Evolutionary conservation across 2,113 vertebrate genomes (phyloP).

Genomic region (Solea solea): DNA sequence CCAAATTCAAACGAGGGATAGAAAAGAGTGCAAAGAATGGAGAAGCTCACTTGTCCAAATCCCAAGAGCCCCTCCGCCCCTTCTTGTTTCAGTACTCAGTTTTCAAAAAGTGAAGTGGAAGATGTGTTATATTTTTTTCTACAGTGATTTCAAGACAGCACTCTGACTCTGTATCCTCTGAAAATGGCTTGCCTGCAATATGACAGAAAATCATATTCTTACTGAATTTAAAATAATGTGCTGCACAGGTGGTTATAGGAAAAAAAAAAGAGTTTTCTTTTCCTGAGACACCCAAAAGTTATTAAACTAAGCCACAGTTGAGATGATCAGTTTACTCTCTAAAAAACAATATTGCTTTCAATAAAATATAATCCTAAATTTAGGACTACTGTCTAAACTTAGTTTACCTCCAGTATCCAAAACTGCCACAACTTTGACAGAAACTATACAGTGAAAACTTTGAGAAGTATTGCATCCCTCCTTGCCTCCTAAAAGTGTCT

Average conservation of each 20-base stretch:
- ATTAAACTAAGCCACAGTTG: conserved; percentile 2
- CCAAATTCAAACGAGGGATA: conserved; percentile 39
- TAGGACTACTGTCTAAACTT: conserved; percentile 9
- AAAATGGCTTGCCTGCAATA: neutral
- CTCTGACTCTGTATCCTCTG: neutral
- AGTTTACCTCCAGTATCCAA: conserved; percentile 8
- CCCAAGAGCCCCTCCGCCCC: neutral
- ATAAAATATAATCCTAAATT: no score
- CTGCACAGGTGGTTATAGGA: neutral
- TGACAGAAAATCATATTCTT: neutral
- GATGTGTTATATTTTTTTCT: neutral
- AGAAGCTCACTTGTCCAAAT: conserved; percentile 41
- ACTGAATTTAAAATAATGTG: neutral
- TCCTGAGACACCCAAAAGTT: neutral
- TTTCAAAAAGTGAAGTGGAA: conserved; percentile 4
- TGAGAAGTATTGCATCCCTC: conserved; percentile 21
- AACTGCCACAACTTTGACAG: conserved; percentile 26
- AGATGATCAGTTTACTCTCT: neutral
- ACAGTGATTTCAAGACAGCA: neutral
- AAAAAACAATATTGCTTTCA: no score
- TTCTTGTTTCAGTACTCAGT: conserved; percentile 10
- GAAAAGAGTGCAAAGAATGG: conserved; percentile 26
- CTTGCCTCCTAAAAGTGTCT: conserved; percentile 50
- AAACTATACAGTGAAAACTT: conserved; percentile 40
- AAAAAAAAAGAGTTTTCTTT: neutral